A percentile compares a stretch with the other conserved stretches of the same genome.
Evolutionary conservation across 2,888 invertebrate species (phyloP).

Genomic region (Cloeon dipterum): DNA sequence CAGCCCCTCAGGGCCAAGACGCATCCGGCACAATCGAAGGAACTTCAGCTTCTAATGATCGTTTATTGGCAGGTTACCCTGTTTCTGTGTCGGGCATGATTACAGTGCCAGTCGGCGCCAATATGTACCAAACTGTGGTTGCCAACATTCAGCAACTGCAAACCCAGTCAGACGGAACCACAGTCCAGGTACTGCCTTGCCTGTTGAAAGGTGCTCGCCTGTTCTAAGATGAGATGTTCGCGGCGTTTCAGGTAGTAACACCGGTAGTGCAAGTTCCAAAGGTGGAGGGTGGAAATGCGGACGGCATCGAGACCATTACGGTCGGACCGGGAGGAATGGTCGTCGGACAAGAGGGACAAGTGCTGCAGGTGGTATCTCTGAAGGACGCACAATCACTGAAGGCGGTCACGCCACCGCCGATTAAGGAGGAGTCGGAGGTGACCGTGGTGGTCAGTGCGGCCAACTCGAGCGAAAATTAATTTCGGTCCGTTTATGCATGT

Average conservation of each 20-base stretch:
- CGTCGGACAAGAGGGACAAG: slow-evolving; percentile 34
- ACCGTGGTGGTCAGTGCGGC: no score
- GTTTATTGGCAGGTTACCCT: slow-evolving; percentile 36
- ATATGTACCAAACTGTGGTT: slow-evolving; percentile 92
- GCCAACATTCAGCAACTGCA: slow-evolving; percentile 65
- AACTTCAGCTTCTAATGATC: not conserved
- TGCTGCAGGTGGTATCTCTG: slow-evolving; percentile 59
- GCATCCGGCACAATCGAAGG: not conserved
- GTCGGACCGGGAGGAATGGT: slow-evolving; percentile 33
- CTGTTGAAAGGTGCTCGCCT: not conserved
- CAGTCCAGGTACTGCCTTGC: slow-evolving; percentile 30
- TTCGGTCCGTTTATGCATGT: no score
- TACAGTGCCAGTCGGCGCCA: slow-evolving; percentile 81
- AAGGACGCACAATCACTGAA: slow-evolving; percentile 39
- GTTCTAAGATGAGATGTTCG: not conserved
- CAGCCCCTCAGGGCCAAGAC: not conserved
- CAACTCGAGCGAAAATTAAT: no score
- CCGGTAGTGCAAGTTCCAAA: slow-evolving; percentile 64
- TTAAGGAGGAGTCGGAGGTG: no score
- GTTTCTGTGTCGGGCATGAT: slow-evolving; percentile 83
- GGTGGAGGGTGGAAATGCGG: slow-evolving; percentile 51
- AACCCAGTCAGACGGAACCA: slow-evolving; percentile 41
- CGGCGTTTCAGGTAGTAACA: slow-evolving; percentile 27
- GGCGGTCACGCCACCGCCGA: no score
- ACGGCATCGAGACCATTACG: slow-evolving; percentile 46